Percentiles rank a stretch among this genome's conserved stretches.
These are phyloP conservation scores for Seriola rivoliana DNA, from an alignment of 2,113 vertebrate genomes.

Conservation along the genomic window DNA sequence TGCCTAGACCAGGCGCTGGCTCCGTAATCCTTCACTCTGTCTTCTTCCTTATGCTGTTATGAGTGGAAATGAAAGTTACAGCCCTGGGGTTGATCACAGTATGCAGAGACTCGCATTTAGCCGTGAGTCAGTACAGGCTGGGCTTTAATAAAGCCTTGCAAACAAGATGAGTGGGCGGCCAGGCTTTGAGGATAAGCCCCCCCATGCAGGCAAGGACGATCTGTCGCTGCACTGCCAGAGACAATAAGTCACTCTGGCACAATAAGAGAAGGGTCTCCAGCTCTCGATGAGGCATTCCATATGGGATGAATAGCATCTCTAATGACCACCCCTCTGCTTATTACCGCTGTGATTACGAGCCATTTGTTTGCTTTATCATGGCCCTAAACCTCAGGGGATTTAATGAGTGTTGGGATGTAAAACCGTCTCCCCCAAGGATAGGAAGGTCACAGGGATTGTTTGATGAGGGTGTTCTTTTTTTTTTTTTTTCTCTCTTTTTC, in stretches of 20 bases:
- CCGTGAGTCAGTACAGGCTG: constrained; percentile 28
- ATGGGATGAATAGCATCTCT: constrained; percentile 75
- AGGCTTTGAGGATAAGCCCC: constrained; percentile 59
- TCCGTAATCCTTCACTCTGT: constrained; percentile 26
- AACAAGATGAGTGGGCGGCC: constrained; percentile 50
- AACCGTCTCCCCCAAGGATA: constrained; percentile 62
- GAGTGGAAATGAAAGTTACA: constrained; percentile 55
- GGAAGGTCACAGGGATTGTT: constrained; percentile 72
- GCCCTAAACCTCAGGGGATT: constrained; percentile 72
- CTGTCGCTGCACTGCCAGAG: constrained; percentile 55
- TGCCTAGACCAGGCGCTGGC: constrained; percentile 14
- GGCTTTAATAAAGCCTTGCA: constrained; percentile 62
- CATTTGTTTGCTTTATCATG: constrained; percentile 83
- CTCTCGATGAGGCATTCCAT: constrained; percentile 59
- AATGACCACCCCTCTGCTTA: constrained; percentile 77
- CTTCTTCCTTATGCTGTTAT: constrained; percentile 24
- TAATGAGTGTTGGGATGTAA: constrained; percentile 75
- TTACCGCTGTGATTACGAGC: constrained; percentile 80
- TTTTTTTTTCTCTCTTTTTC: neutral
- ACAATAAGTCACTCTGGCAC: constrained; percentile 75
- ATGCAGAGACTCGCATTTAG: constrained; percentile 20
- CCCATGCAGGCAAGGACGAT: constrained; percentile 55
- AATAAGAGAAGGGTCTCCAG: constrained; percentile 63
- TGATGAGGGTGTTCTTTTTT: constrained; percentile 39
- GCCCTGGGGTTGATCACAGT: constrained; percentile 37